phyloP scores from a whole-genome alignment of 2,888 invertebrate species.

The Platynereis dumerilii region DNA sequence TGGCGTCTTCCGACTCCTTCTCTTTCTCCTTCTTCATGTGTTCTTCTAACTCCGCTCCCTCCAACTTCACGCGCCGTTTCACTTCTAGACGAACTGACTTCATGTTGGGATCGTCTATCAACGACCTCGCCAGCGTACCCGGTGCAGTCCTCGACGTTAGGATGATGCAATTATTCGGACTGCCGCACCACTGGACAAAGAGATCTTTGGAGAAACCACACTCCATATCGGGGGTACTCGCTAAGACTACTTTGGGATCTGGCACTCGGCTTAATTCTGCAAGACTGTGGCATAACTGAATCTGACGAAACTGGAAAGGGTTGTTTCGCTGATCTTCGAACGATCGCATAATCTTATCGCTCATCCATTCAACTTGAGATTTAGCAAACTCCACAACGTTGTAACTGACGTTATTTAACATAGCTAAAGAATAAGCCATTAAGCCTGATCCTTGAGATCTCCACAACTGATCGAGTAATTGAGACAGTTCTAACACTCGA shows the following conservation, averaged over 20 bases:
- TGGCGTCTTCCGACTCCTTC: conserved; percentile 55
- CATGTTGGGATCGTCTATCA: conserved; percentile 66
- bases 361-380: conserved; percentile 99
- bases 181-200: conserved; percentile 91
- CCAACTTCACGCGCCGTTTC: conserved; percentile 66
- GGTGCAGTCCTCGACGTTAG: conserved; percentile 79
- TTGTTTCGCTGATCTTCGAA: conserved; percentile 69
- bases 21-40: conserved; percentile 64
- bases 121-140: conserved; percentile 66
- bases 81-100: conserved; percentile 64
- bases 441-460: conserved; percentile 82
- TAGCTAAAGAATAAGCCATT: conserved; percentile 89
- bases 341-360: conserved; percentile 89
- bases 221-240: conserved; percentile 94
- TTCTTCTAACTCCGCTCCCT: conserved; percentile 69
- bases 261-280: conserved; percentile 83
- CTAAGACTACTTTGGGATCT: conserved; percentile 91
- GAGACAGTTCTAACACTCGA: conserved; percentile 91
- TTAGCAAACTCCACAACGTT: conserved; percentile 99
- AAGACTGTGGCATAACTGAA: conserved; percentile 92
- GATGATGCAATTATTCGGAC: conserved; percentile 91
- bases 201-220: conserved; percentile 93
- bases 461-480: conserved; percentile 76
- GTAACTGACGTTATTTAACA: conserved; percentile 95
- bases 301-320: conserved; percentile 93